Evolutionary conservation across 2,888 invertebrate species (phyloP).

Genomic region (Orthosia gracilis): DNA sequence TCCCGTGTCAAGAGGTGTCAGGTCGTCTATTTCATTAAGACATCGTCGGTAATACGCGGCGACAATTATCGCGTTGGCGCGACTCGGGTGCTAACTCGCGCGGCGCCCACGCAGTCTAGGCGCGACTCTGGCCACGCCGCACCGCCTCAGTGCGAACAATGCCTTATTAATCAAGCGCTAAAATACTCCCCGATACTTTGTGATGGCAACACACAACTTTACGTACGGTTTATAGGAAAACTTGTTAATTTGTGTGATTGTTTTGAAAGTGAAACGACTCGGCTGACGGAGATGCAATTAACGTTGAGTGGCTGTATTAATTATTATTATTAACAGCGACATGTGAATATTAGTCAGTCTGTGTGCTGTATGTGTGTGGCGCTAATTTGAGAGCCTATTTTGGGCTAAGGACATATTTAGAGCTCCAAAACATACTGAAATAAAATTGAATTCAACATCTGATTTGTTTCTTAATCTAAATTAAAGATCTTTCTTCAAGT

Average conservation of each 20-base stretch:
- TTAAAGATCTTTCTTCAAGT: background rate
- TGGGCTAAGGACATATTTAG: background rate
- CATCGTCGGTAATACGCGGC: constrained; percentile 65
- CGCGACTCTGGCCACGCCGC: constrained; percentile 19
- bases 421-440: background rate
- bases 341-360: constrained; percentile 34
- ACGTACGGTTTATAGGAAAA: constrained; percentile 42
- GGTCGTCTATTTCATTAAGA: constrained; percentile 66
- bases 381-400: constrained; percentile 22
- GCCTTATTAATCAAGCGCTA: constrained; percentile 62
- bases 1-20: constrained; percentile 13
- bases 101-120: constrained; percentile 60
- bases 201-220: constrained; percentile 24
- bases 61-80: constrained; percentile 66
- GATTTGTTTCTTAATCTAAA: too few species aligned
- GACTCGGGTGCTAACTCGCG: constrained; percentile 59
- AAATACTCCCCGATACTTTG: constrained; percentile 52
- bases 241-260: constrained; percentile 63
- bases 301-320: constrained; percentile 28
- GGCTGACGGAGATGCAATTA: constrained; percentile 27
- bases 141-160: constrained; percentile 52
- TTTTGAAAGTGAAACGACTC: constrained; percentile 57
- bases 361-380: background rate
- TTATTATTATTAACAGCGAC: constrained; percentile 52
- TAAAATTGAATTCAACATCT: background rate